Conservation (phyloP, 2,797 vertebrate species). For the Varecia variegata region DNA sequence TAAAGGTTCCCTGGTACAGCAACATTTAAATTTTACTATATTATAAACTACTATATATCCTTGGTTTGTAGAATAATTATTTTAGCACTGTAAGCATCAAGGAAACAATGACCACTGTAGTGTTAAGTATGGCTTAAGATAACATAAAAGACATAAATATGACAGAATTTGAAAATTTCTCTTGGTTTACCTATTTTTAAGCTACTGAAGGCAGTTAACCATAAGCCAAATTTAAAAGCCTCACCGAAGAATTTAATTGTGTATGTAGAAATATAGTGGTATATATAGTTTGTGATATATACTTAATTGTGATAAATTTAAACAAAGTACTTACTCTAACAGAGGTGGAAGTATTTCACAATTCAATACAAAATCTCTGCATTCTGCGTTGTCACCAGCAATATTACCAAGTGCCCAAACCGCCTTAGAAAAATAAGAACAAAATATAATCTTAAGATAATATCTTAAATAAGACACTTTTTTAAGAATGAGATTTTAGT, state of each 20-base stretch:
- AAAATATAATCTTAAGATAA: neutral
- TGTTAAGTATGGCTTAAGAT: neutral
- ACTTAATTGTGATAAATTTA: neutral
- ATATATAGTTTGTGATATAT: neutral
- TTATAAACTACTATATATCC: neutral
- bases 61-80: neutral
- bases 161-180: neutral
- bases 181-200: neutral
- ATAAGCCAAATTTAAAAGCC: slow-evolving; percentile 24
- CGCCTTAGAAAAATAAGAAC: slow-evolving; percentile 87
- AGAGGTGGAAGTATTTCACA: slow-evolving; percentile 96
- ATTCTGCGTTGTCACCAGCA: slow-evolving; percentile 97
- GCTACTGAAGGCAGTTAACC: neutral
- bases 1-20: neutral
- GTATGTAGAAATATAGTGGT: neutral
- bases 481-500: slow-evolving; percentile 16
- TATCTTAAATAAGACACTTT: slow-evolving; percentile 13
- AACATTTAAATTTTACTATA: neutral
- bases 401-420: slow-evolving; percentile 99
- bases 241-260: slow-evolving; percentile 21
- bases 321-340: slow-evolving; percentile 89
- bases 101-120: neutral
- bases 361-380: slow-evolving; percentile 97
- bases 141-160: neutral
- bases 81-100: neutral